phyloP scores from a whole-genome alignment of 2,797 vertebrate genomes.

The Todus mexicanus region DNA sequence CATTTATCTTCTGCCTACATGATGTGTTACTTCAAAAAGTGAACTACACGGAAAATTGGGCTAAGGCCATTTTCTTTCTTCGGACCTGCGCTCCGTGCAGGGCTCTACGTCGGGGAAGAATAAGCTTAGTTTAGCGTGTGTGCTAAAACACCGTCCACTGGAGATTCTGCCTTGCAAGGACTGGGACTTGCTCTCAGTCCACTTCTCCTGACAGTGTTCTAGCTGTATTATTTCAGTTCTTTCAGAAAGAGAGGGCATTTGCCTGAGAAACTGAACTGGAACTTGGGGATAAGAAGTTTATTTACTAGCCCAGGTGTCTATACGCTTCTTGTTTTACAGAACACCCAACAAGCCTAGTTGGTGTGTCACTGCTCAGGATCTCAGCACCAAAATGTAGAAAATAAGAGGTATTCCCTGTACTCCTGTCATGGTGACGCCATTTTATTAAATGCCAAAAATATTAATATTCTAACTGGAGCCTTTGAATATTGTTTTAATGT shows the following conservation, averaged over 20 bases:
- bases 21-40: not conserved
- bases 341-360: rapidly evolving
- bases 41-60: not conserved
- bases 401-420: not conserved
- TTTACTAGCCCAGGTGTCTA: not conserved
- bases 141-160: not conserved
- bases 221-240: not conserved
- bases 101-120: not conserved
- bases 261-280: not conserved
- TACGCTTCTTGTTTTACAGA: not conserved
- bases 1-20: not conserved
- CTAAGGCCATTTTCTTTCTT: not conserved
- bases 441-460: not conserved
- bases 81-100: not conserved
- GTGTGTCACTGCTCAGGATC: not conserved
- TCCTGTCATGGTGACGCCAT: not conserved
- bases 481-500: not conserved
- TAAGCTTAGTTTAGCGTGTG: not conserved
- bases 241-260: not conserved
- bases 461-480: not conserved
- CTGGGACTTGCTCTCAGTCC: rapidly evolving
- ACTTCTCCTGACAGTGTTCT: not conserved
- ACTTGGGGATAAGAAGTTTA: not conserved
- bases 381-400: not conserved
- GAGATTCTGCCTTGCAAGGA: not conserved